Evolutionary conservation across 2,888 invertebrate species (phyloP).

Genomic region (Tipula confusa): DNA sequence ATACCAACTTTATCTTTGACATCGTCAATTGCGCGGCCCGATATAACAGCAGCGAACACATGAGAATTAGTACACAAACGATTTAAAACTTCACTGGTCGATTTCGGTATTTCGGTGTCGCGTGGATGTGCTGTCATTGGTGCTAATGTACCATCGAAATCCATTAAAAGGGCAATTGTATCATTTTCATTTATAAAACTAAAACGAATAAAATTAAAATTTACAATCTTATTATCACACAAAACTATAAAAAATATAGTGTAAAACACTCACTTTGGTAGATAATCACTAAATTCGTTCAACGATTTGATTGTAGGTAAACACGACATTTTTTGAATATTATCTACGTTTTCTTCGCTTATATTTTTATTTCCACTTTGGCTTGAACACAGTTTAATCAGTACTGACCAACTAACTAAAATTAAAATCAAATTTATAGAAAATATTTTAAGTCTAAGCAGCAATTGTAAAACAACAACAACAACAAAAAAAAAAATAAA

Average conservation of each 20-base stretch:
- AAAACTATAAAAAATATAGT: neutral
- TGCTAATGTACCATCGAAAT: slow-evolving; percentile 72
- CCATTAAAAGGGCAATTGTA: slow-evolving; percentile 63
- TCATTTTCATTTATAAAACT: slow-evolving; percentile 55
- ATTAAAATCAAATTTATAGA: slow-evolving; percentile 27
- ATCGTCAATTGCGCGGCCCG: slow-evolving; percentile 65
- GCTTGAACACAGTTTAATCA: slow-evolving; percentile 14
- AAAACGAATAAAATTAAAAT: slow-evolving; percentile 31
- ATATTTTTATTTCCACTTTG: neutral
- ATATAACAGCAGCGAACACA: slow-evolving; percentile 66
- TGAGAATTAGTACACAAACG: slow-evolving; percentile 62
- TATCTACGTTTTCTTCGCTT: slow-evolving; percentile 38
- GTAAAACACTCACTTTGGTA: slow-evolving; percentile 44
- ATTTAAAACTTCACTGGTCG: slow-evolving; percentile 61
- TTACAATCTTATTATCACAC: neutral
- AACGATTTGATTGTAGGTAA: slow-evolving; percentile 41
- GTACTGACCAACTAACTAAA: slow-evolving; percentile 26
- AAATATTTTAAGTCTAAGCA: slow-evolving; percentile 21
- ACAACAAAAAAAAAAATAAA: neutral
- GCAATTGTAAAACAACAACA: slow-evolving; percentile 1
- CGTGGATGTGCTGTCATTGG: slow-evolving; percentile 68
- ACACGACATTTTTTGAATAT: slow-evolving; percentile 43
- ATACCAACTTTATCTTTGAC: slow-evolving; percentile 61
- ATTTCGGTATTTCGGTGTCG: slow-evolving; percentile 61
- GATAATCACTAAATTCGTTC: slow-evolving; percentile 43